phyloP scores from a whole-genome alignment of 2,888 invertebrate species.

The Gasteruption jaculator region DNA sequence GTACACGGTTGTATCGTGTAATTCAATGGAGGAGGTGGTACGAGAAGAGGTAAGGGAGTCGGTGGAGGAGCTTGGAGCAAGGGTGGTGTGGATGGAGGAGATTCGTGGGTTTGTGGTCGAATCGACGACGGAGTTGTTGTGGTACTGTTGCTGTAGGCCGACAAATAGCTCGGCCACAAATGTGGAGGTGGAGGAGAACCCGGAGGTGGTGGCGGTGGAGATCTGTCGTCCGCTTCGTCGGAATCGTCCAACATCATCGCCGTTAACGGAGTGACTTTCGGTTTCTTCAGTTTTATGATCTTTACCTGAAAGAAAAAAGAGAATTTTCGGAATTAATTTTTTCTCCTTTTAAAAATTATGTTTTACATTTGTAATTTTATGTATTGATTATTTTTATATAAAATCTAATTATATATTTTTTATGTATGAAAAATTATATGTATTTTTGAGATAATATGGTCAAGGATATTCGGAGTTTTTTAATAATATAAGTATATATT shows the following conservation, averaged over 20 bases:
- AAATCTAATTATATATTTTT: too few species aligned
- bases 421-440: too few species aligned
- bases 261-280: slow-evolving; percentile 43
- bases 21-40: slow-evolving; percentile 47
- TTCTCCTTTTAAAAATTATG: background rate
- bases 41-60: slow-evolving; percentile 46
- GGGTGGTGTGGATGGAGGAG: slow-evolving; percentile 20
- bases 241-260: slow-evolving; percentile 51
- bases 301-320: slow-evolving; percentile 45
- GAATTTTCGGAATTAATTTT: slow-evolving; percentile 5
- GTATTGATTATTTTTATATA: background rate
- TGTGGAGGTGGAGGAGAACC: slow-evolving; percentile 59
- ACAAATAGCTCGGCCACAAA: slow-evolving; percentile 52
- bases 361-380: slow-evolving; percentile 1
- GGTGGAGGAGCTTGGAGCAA: slow-evolving; percentile 41
- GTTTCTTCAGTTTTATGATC: slow-evolving; percentile 49
- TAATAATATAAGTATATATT: background rate
- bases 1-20: slow-evolving; percentile 48
- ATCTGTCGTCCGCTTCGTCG: slow-evolving; percentile 55
- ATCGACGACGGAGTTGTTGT: slow-evolving; percentile 19
- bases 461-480: background rate
- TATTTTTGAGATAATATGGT: too few species aligned
- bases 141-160: slow-evolving; percentile 34
- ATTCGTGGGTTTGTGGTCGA: slow-evolving; percentile 17
- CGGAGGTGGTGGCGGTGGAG: slow-evolving; percentile 60